Base-by-base conservation (phyloP, 2,113 vertebrate genomes). In the Nothocercus nigrocapillus region DNA sequence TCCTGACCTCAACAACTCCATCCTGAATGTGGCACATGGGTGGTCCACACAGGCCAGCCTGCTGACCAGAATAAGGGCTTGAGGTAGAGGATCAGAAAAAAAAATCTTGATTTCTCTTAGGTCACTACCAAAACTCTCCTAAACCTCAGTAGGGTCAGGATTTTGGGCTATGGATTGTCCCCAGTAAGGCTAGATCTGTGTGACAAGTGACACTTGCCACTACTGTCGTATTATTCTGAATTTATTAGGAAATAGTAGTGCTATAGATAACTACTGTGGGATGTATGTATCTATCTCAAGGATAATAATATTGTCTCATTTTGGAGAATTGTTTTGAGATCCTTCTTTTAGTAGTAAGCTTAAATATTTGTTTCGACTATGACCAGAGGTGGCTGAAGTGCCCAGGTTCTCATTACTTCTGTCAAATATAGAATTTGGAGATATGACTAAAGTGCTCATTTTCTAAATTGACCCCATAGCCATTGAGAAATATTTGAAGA, bases 11-110 rank as follows among this genome's bases (percentile, higher is more conserved):
- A 89, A 6, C 7, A 53, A 72, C 32, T 69, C 68, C 4, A 7
- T 61, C 22, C 28, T 59, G 24, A 73, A 49, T 13, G 14, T 34
- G 36, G 15, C 10, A 40, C 0, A 0, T 21, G 38, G 36, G 5
- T 28, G 42, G 18, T 19, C 36, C 58, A 5, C 9, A 78, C 7
- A 88, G 18, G 15, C 7, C 24, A 85, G 5, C 2, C 9, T 78
- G 40, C 36, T 49, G 49, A 30, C 11, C 17, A 45, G 32, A 8
- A 24, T 47, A 10, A 59, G 14, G 17, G 3, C 21, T 51, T 21
- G 40, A 89, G 9, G 38, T 9, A 49, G 53, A 91, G 85, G 9
- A 56, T 2, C 3, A 56, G 25, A 17, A 49, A 18, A 84, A 81
- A 32, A 79, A 81, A 32, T 19, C 12, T 63, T 61, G 7, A 3